Evolutionary conservation across 2,797 vertebrate species (phyloP), one percentile per base, ranked within the genome.

Genomic region (Pipistrellus pipistrellus): DNA sequence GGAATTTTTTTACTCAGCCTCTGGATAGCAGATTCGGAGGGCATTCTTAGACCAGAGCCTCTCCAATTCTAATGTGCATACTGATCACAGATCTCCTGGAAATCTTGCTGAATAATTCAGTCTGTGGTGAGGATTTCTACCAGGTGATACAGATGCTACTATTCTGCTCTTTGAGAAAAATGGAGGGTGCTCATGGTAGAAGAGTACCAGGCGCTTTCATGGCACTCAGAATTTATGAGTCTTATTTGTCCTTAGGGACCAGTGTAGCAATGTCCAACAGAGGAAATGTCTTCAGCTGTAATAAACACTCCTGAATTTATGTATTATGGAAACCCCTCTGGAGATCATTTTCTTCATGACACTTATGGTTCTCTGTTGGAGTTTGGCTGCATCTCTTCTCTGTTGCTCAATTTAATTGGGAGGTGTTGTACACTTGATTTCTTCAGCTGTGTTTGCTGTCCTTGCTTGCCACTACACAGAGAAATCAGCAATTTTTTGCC

Each of bases 21-120:
- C 59, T 59, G 48, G 78, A 95, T 55, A 93, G 77, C 25, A 92
- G 17, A 92, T 92, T 96, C 95, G 88, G 94, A 96, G 88, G 93
- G 46, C 69, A 95, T 97, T 96, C 1, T 91, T 85, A 96, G 86
- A 59, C 2, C 17, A 69, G 51, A 92, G 25, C 4, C 44, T 89
- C 21, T n/a, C 20, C 21, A 85, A 15, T 32, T 44, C 17, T 59
- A 75, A 14, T 13, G 71, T 32, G 14, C 25, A 66, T 18, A 18
- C 14, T 6, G 8, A 51, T 81, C 15, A 25, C 1, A 27, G 53
- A 91, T 71, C 32, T 84, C 91, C 66, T 73, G 55, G 53, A 86
- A 86, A 59, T 9, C 21, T 51, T 89, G 77, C 17, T 80, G 32
- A 93, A 68, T n/a, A 38, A 55, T 71, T 59, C 27, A 72, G 21